Conservation (phyloP, 2,888 invertebrate genomes). For the Arrhopalites spinosus region DNA sequence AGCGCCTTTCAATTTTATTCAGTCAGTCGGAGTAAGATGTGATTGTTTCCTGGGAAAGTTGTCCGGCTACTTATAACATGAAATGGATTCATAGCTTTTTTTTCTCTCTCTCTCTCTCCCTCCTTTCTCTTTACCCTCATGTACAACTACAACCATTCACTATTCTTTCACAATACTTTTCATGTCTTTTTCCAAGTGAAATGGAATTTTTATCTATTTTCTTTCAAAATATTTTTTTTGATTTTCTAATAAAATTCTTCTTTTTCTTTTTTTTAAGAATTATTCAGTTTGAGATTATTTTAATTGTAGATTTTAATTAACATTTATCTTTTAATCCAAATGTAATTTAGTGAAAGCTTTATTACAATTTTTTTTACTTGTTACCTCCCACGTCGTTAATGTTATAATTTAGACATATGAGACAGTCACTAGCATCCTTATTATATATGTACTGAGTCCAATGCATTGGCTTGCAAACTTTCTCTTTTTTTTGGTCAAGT, state of each 20-base stretch:
- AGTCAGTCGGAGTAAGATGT: conserved; percentile 19
- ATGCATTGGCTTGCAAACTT: too few relatives aligned
- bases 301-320: too few relatives aligned
- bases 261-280: too few relatives aligned
- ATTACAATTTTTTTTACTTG: neutral
- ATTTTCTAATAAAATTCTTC: too few relatives aligned
- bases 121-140: neutral
- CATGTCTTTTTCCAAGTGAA: too few relatives aligned
- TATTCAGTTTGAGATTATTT: too few relatives aligned
- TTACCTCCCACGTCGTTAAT: neutral
- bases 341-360: too few relatives aligned
- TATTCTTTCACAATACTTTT: neutral
- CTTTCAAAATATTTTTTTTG: too few relatives aligned
- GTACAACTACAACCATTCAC: neutral
- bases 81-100: neutral
- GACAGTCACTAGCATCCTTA: conserved; percentile 15
- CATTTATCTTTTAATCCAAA: too few relatives aligned
- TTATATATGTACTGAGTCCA: too few relatives aligned
- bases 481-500: too few relatives aligned
- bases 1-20: conserved; percentile 32
- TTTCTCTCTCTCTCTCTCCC: neutral
- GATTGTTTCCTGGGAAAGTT: conserved; percentile 16
- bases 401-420: conserved; percentile 34
- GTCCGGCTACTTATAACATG: conserved; percentile 10
- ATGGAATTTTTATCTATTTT: too few relatives aligned